Evolutionary conservation across 2,888 invertebrate species (phyloP).

Genomic region (Cepaea hortensis): DNA sequence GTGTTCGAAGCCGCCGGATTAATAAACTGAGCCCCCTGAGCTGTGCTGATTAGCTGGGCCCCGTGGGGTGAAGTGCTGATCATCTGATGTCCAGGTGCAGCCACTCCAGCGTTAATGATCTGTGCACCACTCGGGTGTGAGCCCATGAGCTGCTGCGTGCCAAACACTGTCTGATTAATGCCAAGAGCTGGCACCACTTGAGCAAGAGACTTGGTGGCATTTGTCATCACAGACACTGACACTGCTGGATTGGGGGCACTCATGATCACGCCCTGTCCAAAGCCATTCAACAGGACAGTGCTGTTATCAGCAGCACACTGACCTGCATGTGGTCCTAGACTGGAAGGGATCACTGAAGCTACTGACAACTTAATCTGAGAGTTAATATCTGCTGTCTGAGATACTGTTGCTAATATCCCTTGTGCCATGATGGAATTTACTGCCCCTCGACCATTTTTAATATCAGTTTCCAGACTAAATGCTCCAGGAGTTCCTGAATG

Average conservation of each 20-base stretch:
- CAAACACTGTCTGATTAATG: slow-evolving; percentile 50
- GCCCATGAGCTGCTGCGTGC: slow-evolving; percentile 45
- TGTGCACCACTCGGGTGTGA: slow-evolving; percentile 35
- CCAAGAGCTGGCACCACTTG: slow-evolving; percentile 72
- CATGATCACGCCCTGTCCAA: slow-evolving; percentile 58
- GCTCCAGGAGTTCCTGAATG: slow-evolving; percentile 18
- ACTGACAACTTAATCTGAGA: slow-evolving; percentile 37
- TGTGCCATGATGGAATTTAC: slow-evolving; percentile 39
- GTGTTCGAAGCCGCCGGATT: slow-evolving; percentile 2
- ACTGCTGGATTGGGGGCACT: slow-evolving; percentile 70
- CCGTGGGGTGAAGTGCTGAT: slow-evolving; percentile 28
- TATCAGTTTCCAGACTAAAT: slow-evolving; percentile 25
- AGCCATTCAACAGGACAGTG: slow-evolving; percentile 56
- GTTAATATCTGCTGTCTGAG: slow-evolving; percentile 27
- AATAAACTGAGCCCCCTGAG: slow-evolving; percentile 27
- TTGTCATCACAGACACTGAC: slow-evolving; percentile 69
- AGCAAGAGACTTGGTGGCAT: slow-evolving; percentile 70
- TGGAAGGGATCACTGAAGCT: slow-evolving; percentile 41
- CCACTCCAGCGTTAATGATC: slow-evolving; percentile 25
- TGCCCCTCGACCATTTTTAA: slow-evolving; percentile 28
- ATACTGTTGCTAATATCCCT: slow-evolving; percentile 31
- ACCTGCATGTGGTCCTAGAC: slow-evolving; percentile 32
- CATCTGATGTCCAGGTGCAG: slow-evolving; percentile 36
- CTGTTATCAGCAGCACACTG: slow-evolving; percentile 15
- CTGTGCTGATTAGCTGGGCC: neutral